Conservation (phyloP, 37 sponge, comb jelly and placozoan species). For the Mnemiopsis leidyi region DNA sequence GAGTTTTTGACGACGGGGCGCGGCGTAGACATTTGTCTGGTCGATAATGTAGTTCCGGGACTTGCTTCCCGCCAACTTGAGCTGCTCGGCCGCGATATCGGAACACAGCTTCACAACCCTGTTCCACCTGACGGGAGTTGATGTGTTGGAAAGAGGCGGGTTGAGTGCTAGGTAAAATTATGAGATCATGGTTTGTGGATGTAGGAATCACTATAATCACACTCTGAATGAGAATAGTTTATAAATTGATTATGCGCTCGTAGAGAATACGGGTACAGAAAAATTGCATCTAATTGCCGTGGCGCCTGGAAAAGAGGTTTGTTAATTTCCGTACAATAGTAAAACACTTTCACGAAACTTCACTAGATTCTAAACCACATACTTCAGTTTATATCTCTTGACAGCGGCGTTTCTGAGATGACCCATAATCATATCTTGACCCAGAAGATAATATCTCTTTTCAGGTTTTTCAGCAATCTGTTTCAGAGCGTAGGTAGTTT, state of each 20-base stretch:
- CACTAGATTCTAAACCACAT: no score
- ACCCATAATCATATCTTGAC: slow-evolving; percentile 61
- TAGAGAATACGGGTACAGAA: no score
- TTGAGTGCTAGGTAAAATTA: neutral
- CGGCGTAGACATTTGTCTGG: slow-evolving; percentile 60
- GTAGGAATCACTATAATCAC: no score
- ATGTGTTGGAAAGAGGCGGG: neutral
- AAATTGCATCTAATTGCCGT: no score
- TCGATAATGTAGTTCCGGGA: slow-evolving; percentile 54
- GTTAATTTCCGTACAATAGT: no score
- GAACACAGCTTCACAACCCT: slow-evolving; percentile 52
- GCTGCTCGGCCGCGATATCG: slow-evolving; percentile 43
- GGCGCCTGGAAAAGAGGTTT: no score
- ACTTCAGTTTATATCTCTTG: slow-evolving; percentile 43
- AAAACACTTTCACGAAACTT: no score
- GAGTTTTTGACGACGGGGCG: slow-evolving; percentile 15
- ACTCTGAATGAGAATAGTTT: no score
- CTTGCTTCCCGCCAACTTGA: slow-evolving; percentile 31
- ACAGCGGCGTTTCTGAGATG: slow-evolving; percentile 56
- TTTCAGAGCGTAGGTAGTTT: slow-evolving; percentile 47
- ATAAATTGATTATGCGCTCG: no score
- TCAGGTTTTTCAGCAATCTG: slow-evolving; percentile 24
- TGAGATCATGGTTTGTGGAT: no score
- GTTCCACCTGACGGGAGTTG: slow-evolving; percentile 37
- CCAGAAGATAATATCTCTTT: slow-evolving; percentile 47